Percentiles rank a stretch among this genome's conserved stretches.
Conservation (phyloP, 2,797 vertebrate genomes). For the Thripadectes ignobilis region DNA sequence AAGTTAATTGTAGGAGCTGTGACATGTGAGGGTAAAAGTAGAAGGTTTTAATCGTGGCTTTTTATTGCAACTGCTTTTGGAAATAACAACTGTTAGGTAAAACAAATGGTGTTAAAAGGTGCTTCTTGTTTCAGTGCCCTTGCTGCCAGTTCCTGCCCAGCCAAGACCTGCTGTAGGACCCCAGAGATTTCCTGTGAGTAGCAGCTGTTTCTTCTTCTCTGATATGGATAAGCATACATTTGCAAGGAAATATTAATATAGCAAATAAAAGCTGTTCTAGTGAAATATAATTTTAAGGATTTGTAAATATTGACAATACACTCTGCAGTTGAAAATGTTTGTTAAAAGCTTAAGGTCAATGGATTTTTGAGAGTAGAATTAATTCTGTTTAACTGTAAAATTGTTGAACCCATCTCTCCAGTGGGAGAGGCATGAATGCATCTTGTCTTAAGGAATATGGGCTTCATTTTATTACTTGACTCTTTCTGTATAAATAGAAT, state of each 20-base stretch:
- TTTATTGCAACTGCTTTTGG: constrained; percentile 4
- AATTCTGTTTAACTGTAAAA: constrained; percentile 81
- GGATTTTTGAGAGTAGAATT: constrained; percentile 81
- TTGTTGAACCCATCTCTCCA: constrained; percentile 70
- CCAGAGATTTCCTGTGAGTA: constrained; percentile 98
- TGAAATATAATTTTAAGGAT: constrained; percentile 84
- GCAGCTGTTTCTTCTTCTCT: constrained; percentile 81
- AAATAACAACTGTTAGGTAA: constrained; percentile 41
- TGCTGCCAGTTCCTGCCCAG: constrained; percentile 94
- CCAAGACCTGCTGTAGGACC: constrained; percentile 93
- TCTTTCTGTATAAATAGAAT: constrained; percentile 50
- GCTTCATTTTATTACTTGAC: constrained; percentile 53
- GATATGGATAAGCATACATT: constrained; percentile 76
- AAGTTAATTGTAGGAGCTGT: constrained; percentile 29
- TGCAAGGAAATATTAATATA: constrained; percentile 82
- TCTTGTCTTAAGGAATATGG: constrained; percentile 55
- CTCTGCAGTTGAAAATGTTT: constrained; percentile 82
- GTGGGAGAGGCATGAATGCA: constrained; percentile 52
- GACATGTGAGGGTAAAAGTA: neutral
- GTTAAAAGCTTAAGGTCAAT: constrained; percentile 86
- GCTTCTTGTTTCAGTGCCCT: constrained; percentile 90
- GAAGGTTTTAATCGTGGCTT: neutral
- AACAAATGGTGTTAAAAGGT: constrained; percentile 58
- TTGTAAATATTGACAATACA: constrained; percentile 87
- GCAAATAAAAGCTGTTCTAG: constrained; percentile 82